Base-by-base conservation (phyloP, 2,797 vertebrate genomes). In the Sternarchorhynchus goeldii region DNA sequence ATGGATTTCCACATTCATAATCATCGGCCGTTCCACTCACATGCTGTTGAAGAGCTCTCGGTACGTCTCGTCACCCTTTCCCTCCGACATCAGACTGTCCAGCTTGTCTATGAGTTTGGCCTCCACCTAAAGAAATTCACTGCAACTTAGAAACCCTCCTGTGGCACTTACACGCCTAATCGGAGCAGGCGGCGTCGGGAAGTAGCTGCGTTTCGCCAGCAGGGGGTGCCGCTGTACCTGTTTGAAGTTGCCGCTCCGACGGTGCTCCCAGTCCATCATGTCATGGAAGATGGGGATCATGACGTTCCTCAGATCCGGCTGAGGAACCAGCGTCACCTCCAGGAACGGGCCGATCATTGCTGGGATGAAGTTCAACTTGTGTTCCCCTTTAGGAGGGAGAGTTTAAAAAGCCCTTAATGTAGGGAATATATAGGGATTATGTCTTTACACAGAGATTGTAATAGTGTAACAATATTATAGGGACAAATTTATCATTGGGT, bases 201-300 rank as follows among this genome's bases (percentile, higher is more conserved):
- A 63, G 21, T 56, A 3, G 10, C 21, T 12, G 16, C 7, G 0
- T 2, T 17, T 17, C 12, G 36, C 16, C 83, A 85, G 81, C 64
- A 81, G 81, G 80, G 58, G 84, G 79, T 34, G 55, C 72, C 76
- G 57, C 71, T 57, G 64, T 86, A 98, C 98, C 96, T 99, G 98
- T 83, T 99, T 99, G 81, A 99, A 99, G 90, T 96, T 99, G 64
- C 98, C 98, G 10, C 95, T 98, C 78, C 95, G 92, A 29, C 97
- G 93, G 91, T 99, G 98, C 85, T 99, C 98, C 98, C 98, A 99
- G 86, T 99, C 96, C 97, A 99, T 99, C 97, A 99, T 99, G 90
- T 99, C 98, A 17, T 99, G 98, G 88, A 99, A 99, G 89, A 99
- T 98, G 58, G 97, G 98, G 88, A 99, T 99, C 96, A 99, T 98